phyloP scores from a whole-genome alignment of 2,888 invertebrate genomes.

The Nomada ferruginata region DNA sequence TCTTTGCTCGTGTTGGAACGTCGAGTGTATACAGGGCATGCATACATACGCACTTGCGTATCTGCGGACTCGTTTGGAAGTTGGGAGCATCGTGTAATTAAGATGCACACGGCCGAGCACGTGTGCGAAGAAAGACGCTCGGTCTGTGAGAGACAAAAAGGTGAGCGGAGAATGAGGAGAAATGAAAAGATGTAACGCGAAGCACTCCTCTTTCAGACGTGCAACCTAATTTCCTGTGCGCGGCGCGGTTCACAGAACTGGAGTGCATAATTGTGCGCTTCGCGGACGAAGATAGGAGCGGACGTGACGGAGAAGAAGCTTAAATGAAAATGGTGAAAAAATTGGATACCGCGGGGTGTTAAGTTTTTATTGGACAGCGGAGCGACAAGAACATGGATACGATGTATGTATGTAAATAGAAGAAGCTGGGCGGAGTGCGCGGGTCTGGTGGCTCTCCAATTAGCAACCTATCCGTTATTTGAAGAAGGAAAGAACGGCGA shows the following conservation, averaged over 20 bases:
- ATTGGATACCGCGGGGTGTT: constrained; percentile 3
- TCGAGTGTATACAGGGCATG: background rate
- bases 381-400: no score
- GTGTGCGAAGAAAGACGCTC: background rate
- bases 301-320: background rate
- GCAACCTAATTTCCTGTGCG: constrained; percentile 33
- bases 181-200: constrained; percentile 33
- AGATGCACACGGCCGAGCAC: constrained; percentile 4
- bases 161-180: background rate
- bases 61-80: constrained; percentile 1
- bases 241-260: constrained; percentile 23
- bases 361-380: background rate
- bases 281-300: background rate
- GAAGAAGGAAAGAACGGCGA: no score
- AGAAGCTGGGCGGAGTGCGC: no score
- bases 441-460: no score
- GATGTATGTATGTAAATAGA: no score
- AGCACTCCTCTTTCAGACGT: constrained; percentile 20
- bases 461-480: no score
- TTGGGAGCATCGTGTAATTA: constrained; percentile 24
- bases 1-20: background rate
- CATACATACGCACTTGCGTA: no score
- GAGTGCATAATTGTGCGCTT: constrained; percentile 26
- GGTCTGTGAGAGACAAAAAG: constrained; percentile 17
- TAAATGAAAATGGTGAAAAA: background rate